A percentile compares a stretch with the other conserved stretches of the same genome.
phyloP scores from a whole-genome alignment of 2,888 invertebrate species.

The Platypus cylindrus region DNA sequence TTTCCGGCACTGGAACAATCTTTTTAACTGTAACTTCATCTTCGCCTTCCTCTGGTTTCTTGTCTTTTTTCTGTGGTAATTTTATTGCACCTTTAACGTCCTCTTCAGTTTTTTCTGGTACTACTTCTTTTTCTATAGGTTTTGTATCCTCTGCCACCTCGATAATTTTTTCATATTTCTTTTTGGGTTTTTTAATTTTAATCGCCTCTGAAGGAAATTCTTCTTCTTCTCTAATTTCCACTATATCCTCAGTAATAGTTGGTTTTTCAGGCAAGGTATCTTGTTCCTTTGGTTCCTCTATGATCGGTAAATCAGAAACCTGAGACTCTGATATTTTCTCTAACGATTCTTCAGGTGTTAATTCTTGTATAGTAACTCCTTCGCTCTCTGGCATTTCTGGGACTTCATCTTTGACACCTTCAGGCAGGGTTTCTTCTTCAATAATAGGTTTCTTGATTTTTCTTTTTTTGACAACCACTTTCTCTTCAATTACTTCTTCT shows the following conservation, averaged over 20 bases:
- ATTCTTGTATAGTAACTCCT: constrained; percentile 16
- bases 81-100: constrained; percentile 29
- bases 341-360: constrained; percentile 20
- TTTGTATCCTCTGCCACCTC: too few relatives aligned
- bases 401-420: constrained; percentile 4
- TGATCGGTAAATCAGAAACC: constrained; percentile 8
- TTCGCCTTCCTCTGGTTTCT: constrained; percentile 23
- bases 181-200: constrained; percentile 17
- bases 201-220: constrained; percentile 36
- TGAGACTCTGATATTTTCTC: constrained; percentile 3
- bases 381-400: neutral
- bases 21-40: constrained; percentile 35
- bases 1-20: constrained; percentile 22
- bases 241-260: constrained; percentile 4
- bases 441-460: constrained; percentile 6
- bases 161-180: constrained; percentile 18
- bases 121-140: constrained; percentile 39
- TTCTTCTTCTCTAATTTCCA: constrained; percentile 24
- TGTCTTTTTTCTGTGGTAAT: constrained; percentile 26
- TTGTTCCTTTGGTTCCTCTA: constrained; percentile 11
- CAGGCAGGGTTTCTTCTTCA: constrained; percentile 19
- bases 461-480: constrained; percentile 10
- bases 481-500: constrained; percentile 19
- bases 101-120: constrained; percentile 26
- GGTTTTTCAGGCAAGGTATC: constrained; percentile 5